Evolutionary conservation across 30 jellyfish, hydroid and myxozoan species (phyloP).

Genomic region (Rhopilema esculentum): DNA sequence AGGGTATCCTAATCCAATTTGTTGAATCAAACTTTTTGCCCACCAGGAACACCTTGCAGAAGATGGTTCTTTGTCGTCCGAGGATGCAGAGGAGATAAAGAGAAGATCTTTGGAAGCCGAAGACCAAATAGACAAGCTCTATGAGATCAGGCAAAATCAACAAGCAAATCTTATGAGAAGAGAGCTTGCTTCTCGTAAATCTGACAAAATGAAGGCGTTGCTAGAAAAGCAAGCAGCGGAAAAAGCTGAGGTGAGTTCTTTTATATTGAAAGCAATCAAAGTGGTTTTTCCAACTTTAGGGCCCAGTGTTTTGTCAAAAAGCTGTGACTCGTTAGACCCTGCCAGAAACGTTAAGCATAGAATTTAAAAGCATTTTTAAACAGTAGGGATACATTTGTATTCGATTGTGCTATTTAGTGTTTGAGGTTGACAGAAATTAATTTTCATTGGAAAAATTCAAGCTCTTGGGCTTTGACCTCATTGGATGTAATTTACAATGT

Average conservation of each 20-base stretch:
- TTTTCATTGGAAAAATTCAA: not conserved
- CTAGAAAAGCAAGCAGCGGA: conserved; percentile 75
- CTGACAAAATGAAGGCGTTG: conserved; percentile 50
- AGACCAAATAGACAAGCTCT: conserved; percentile 69
- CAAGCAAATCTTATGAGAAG: conserved; percentile 65
- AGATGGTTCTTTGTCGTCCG: conserved; percentile 77
- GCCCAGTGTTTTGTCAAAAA: not conserved
- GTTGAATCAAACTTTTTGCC: too few species aligned
- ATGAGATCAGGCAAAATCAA: conserved; percentile 32
- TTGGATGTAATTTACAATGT: too few species aligned
- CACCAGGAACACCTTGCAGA: conserved; percentile 83
- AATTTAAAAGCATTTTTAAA: too few species aligned
- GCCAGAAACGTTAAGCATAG: too few species aligned
- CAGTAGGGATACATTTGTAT: too few species aligned
- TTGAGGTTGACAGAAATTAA: not conserved
- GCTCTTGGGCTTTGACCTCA: not conserved
- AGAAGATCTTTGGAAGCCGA: conserved; percentile 55
- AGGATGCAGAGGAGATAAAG: conserved; percentile 78
- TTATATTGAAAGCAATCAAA: too few species aligned
- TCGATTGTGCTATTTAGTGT: too few species aligned
- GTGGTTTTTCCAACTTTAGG: not conserved
- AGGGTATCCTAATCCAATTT: too few species aligned
- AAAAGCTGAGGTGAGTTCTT: conserved; percentile 73
- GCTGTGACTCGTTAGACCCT: too few species aligned
- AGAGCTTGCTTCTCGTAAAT: conserved; percentile 62